phyloP scores from a whole-genome alignment of 2,113 vertebrate species.

The Podocnemis expansa region DNA sequence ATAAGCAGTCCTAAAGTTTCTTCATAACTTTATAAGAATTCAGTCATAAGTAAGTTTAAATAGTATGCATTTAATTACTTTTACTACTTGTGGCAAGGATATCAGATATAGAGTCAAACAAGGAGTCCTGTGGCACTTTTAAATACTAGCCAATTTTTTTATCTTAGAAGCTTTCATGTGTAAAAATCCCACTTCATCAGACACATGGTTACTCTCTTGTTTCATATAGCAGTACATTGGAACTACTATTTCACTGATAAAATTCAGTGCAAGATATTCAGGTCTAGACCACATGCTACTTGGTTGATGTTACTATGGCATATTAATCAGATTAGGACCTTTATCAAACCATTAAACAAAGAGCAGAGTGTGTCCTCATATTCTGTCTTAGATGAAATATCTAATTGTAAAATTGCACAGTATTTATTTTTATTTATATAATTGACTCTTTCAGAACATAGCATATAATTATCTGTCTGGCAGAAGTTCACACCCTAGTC shows the following conservation, averaged over 20 bases:
- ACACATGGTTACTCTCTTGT: background rate
- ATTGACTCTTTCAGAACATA: background rate
- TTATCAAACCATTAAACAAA: conserved; percentile 55
- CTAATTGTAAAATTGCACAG: conserved; percentile 56
- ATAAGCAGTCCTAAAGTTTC: background rate
- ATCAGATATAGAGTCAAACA: conserved; percentile 28
- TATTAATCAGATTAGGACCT: conserved; percentile 26
- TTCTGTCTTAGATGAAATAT: conserved; percentile 24
- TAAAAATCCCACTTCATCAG: too few relatives aligned
- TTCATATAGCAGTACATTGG: conserved; percentile 10
- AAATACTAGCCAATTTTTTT: too few relatives aligned
- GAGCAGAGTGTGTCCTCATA: conserved; percentile 25
- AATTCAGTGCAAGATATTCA: background rate
- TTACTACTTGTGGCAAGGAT: background rate
- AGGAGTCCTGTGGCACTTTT: too few relatives aligned
- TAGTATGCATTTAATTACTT: background rate
- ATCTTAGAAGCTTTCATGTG: too few relatives aligned
- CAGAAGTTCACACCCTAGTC: background rate
- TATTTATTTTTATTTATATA: conserved; percentile 48
- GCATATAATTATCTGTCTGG: background rate
- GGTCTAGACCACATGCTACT: background rate
- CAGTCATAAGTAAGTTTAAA: conserved; percentile 13
- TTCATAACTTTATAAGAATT: background rate
- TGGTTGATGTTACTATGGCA: background rate
- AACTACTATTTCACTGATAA: background rate